These are phyloP conservation scores for Pyrochroa serraticornis DNA, from an alignment of 2,888 invertebrate genomes.

Conservation along the genomic window DNA sequence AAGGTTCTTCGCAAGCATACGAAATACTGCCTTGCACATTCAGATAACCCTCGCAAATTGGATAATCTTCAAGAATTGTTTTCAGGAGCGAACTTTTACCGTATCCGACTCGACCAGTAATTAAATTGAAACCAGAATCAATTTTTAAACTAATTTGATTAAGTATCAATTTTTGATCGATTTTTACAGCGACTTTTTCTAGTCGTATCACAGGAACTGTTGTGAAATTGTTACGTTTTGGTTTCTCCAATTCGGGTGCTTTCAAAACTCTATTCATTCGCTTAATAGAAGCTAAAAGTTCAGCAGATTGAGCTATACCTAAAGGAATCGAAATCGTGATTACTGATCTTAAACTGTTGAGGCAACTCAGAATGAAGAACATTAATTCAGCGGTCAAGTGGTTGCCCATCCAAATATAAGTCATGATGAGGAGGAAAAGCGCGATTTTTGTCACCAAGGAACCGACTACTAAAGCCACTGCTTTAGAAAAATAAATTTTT, in stretches of 20 bases:
- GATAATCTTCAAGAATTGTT: constrained; percentile 53
- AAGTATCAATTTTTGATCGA: constrained; percentile 50
- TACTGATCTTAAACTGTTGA: constrained; percentile 34
- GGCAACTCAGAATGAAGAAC: constrained; percentile 40
- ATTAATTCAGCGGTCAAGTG: constrained; percentile 40
- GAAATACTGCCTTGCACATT: constrained; percentile 58
- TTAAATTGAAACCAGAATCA: constrained; percentile 57
- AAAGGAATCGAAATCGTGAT: constrained; percentile 38
- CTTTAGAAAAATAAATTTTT: constrained; percentile 51
- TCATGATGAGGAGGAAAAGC: constrained; percentile 43
- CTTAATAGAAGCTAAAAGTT: constrained; percentile 37
- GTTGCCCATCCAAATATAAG: constrained; percentile 37
- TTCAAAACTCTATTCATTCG: constrained; percentile 39
- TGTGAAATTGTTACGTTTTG: background rate
- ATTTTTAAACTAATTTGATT: constrained; percentile 56
- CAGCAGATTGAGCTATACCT: constrained; percentile 40
- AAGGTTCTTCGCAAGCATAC: constrained; percentile 68
- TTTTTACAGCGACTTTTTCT: constrained; percentile 34
- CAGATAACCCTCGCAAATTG: constrained; percentile 49
- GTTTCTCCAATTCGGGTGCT: constrained; percentile 24
- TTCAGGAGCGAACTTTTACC: constrained; percentile 63
- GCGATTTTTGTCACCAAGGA: constrained; percentile 41
- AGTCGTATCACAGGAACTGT: constrained; percentile 26
- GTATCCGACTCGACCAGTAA: constrained; percentile 69
- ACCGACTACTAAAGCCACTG: constrained; percentile 46